Evolutionary conservation across 37 sponge, comb jelly and placozoan genomes (phyloP).

Genomic region (Diacarnus erythraeanus): DNA sequence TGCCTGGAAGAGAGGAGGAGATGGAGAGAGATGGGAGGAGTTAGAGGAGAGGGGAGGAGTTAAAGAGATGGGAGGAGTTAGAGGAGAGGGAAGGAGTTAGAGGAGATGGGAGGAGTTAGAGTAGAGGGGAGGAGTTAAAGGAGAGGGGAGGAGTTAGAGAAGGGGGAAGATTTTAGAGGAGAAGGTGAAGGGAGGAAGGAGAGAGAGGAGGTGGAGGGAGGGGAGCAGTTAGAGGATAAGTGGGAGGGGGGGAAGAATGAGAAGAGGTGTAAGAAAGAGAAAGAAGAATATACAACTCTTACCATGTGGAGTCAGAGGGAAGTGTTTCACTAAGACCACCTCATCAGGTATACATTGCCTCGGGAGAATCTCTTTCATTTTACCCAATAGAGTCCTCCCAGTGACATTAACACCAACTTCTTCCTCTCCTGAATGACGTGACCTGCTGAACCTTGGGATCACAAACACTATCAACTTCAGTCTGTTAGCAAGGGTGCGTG

Average conservation of each 20-base stretch:
- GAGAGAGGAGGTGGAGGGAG: background rate
- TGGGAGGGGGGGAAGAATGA: background rate
- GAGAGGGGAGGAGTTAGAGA: background rate
- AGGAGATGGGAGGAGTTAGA: background rate
- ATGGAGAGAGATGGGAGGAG: background rate
- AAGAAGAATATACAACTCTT: background rate
- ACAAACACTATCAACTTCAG: conserved; percentile 14
- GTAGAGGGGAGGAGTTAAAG: no score
- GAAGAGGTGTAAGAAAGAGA: background rate
- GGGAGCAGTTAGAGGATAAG: background rate
- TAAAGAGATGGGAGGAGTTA: background rate
- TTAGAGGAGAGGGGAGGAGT: background rate
- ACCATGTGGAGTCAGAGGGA: conserved; percentile 74
- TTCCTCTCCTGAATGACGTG: background rate
- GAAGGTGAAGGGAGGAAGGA: background rate
- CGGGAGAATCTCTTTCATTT: conserved; percentile 29
- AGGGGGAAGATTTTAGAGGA: background rate
- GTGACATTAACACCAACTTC: background rate
- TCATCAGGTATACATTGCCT: conserved; percentile 51
- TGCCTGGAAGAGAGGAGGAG: conserved; percentile 20
- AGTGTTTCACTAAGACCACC: conserved; percentile 36
- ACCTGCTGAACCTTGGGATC: background rate
- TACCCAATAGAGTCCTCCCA: background rate
- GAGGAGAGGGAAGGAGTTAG: background rate
- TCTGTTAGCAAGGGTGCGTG: background rate